phyloP scores from a whole-genome alignment of 2,797 vertebrate genomes.

The Oreochromis grahami region DNA sequence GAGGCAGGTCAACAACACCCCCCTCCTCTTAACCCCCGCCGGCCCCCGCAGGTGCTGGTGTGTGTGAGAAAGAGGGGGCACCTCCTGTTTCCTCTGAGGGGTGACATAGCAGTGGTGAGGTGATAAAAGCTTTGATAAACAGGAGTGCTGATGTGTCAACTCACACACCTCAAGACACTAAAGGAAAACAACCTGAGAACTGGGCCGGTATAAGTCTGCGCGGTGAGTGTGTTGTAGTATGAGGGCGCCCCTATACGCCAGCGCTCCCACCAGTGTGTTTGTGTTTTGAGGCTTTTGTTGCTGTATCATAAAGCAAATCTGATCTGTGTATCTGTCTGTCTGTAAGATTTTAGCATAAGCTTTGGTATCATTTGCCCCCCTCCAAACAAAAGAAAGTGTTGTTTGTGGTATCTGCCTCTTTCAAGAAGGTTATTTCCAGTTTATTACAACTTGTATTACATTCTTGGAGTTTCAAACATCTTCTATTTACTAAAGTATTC shows the following conservation, averaged over 20 bases:
- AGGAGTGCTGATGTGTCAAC: conserved; percentile 67
- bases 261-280: neutral
- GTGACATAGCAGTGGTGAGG: conserved; percentile 44
- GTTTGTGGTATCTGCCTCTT: neutral
- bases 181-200: conserved; percentile 51
- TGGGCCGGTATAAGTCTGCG: neutral
- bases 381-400: neutral
- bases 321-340: neutral
- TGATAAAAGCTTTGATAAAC: conserved; percentile 78
- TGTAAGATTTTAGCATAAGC: neutral
- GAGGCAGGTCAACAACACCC: conserved; percentile 32
- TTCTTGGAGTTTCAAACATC: neutral
- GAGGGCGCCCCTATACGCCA: conserved; percentile 4
- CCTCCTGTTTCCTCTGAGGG: conserved; percentile 58
- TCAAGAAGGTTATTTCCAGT: neutral
- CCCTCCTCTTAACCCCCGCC: neutral
- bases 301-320: neutral
- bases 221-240: conserved; percentile 3
- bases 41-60: conserved; percentile 2
- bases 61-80: conserved; percentile 11
- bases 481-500: neutral
- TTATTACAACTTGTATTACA: neutral
- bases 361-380: neutral
- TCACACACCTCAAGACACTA: conserved; percentile 52
- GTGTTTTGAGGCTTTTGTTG: neutral